Percentiles rank a stretch among this genome's conserved stretches.
phyloP scores from a whole-genome alignment of 2,113 vertebrate genomes.

The Aphelocoma coerulescens region DNA sequence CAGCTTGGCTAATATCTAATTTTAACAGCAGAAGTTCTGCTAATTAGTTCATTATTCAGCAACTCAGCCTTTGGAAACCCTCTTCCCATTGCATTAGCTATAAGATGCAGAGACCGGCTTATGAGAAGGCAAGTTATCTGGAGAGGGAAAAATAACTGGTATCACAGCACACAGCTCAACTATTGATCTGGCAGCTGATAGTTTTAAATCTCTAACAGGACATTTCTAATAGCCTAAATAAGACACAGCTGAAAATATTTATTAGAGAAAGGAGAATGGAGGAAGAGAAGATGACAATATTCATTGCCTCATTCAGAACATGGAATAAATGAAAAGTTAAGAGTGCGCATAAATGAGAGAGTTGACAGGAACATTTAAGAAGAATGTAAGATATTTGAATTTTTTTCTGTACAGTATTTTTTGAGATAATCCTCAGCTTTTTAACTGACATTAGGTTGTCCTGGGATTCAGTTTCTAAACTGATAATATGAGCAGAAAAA shows the following conservation, averaged over 20 bases:
- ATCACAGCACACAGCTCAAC: not conserved
- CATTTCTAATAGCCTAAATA: not conserved
- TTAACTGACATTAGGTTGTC: not conserved
- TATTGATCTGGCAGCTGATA: not conserved
- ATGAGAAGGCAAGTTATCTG: not conserved
- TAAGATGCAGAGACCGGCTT: not conserved
- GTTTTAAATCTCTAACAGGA: not conserved
- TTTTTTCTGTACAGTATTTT: not conserved
- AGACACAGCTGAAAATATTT: not conserved
- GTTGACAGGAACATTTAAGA: not conserved
- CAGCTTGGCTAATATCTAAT: slow-evolving; percentile 14
- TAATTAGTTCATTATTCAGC: slow-evolving; percentile 35
- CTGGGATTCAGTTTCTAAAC: not conserved
- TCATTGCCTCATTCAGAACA: not conserved
- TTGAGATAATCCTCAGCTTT: not conserved
- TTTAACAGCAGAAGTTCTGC: slow-evolving; percentile 26
- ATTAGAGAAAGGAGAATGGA: not conserved
- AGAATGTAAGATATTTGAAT: not conserved
- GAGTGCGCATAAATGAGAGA: not conserved
- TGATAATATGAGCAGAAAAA: not conserved
- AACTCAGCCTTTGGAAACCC: not conserved
- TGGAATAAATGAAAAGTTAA: not conserved
- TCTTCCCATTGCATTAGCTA: not conserved
- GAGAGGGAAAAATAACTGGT: not conserved
- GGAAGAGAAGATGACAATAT: not conserved